These are phyloP conservation scores for Pandion haliaetus DNA, from an alignment of 2,113 vertebrate genomes.

Conservation along the genomic window DNA sequence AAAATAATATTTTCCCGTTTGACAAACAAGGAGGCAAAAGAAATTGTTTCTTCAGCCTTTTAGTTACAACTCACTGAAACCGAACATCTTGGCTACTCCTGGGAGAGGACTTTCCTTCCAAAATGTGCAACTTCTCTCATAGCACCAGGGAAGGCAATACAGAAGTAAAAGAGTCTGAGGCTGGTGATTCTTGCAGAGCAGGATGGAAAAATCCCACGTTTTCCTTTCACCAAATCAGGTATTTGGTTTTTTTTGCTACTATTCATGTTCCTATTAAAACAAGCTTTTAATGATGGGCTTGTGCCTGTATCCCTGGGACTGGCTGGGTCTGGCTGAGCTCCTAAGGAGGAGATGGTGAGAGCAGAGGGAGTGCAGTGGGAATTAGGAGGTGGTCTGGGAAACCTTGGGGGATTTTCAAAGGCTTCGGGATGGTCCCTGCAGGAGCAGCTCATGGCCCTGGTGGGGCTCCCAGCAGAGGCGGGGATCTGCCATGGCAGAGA, in stretches of 20 bases:
- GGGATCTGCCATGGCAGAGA: accelerated
- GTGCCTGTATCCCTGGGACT: not conserved
- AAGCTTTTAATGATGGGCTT: not conserved
- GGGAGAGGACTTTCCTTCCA: not conserved
- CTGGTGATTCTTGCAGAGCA: not conserved
- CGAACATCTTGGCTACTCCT: not conserved
- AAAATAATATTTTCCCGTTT: not conserved
- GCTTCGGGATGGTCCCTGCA: not conserved
- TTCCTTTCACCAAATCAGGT: not conserved
- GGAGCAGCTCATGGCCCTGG: not conserved
- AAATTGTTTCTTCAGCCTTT: not conserved
- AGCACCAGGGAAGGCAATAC: not conserved
- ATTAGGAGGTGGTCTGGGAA: not conserved
- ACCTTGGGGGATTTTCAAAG: not conserved
- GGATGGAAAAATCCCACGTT: accelerated
- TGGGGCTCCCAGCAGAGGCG: accelerated
- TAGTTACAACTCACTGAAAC: not conserved
- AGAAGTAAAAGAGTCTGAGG: not conserved
- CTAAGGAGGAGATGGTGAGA: not conserved
- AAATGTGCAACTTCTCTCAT: not conserved
- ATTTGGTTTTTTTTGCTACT: not conserved
- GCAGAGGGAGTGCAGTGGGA: not conserved
- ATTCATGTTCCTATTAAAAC: not conserved
- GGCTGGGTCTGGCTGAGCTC: not conserved
- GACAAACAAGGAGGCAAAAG: not conserved